phyloP scores from a whole-genome alignment of 2,113 vertebrate genomes.

The Oryzias woworae region DNA sequence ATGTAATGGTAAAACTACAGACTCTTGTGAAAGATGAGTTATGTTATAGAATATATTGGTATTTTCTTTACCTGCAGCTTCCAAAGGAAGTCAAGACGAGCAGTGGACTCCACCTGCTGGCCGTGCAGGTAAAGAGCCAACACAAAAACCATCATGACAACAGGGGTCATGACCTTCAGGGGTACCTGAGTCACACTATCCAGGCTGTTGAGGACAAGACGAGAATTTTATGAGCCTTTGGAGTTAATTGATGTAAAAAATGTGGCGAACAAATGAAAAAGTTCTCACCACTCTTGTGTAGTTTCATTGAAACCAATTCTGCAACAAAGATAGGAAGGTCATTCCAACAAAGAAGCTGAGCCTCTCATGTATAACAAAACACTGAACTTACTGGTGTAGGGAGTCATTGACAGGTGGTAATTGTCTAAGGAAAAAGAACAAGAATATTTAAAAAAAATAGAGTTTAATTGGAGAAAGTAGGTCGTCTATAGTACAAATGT shows the following conservation, averaged over 20 bases:
- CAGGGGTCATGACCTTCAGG: constrained; percentile 89
- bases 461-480: constrained; percentile 21
- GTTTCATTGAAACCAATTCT: constrained; percentile 79
- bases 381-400: constrained; percentile 48
- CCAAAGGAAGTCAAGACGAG: constrained; percentile 97
- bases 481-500: constrained; percentile 16
- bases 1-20: not conserved
- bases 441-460: constrained; percentile 27
- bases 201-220: constrained; percentile 48
- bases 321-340: constrained; percentile 27
- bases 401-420: constrained; percentile 55
- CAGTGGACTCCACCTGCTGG: constrained; percentile 96
- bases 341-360: not conserved
- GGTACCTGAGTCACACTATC: constrained; percentile 79
- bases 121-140: constrained; percentile 95
- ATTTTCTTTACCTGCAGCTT: constrained; percentile 88
- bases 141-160: constrained; percentile 91
- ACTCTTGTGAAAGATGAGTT: not conserved
- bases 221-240: not conserved
- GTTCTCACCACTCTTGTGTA: constrained; percentile 83
- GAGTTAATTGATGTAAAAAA: not conserved
- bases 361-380: constrained; percentile 12
- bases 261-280: not conserved
- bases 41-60: not conserved
- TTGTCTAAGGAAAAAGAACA: constrained; percentile 38